These are phyloP conservation scores for Pycnomerus fuliginosus DNA, from an alignment of 2,888 invertebrate genomes.

Conservation along the genomic window DNA sequence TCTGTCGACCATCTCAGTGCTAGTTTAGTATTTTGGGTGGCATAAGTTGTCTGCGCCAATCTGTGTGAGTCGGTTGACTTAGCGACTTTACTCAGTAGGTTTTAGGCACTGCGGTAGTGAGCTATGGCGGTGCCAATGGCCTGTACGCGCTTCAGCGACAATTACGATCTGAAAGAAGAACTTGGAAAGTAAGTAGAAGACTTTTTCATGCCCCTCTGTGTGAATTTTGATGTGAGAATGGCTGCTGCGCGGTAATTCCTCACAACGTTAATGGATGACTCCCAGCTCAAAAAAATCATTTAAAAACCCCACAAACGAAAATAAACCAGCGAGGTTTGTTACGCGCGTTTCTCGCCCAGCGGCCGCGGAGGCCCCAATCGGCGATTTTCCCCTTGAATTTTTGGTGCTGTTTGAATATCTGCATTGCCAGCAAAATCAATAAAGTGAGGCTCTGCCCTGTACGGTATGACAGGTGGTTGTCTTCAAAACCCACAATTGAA, in stretches of 20 bases:
- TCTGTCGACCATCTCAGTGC: conserved; percentile 19
- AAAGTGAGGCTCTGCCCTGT: conserved; percentile 49
- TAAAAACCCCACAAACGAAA: conserved; percentile 38
- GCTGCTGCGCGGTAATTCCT: conserved; percentile 26
- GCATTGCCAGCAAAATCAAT: conserved; percentile 55
- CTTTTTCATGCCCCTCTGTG: conserved; percentile 29
- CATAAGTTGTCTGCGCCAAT: conserved; percentile 26
- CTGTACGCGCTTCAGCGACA: conserved; percentile 98
- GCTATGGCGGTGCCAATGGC: conserved; percentile 85
- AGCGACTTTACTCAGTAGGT: conserved; percentile 43
- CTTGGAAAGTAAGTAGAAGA: conserved; percentile 88
- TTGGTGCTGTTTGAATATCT: conserved; percentile 49
- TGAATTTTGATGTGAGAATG: conserved; percentile 18
- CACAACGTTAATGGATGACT: conserved; percentile 37
- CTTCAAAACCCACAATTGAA: conserved; percentile 27
- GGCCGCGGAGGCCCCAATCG: conserved; percentile 3
- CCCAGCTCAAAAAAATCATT: conserved; percentile 35
- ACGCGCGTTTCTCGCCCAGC: conserved; percentile 19
- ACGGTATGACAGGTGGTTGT: conserved; percentile 52
- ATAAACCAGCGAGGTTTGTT: conserved; percentile 37
- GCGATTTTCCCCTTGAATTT: conserved; percentile 22
- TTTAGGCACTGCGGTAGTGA: conserved; percentile 45
- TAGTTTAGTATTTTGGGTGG: conserved; percentile 36
- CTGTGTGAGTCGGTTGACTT: conserved; percentile 37
- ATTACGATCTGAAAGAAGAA: conserved; percentile 99